A percentile compares a stretch with the other conserved stretches of the same genome.
These are phyloP conservation scores for Anastrepha obliqua DNA, from an alignment of 1,140 invertebrate genomes.

Conservation along the genomic window DNA sequence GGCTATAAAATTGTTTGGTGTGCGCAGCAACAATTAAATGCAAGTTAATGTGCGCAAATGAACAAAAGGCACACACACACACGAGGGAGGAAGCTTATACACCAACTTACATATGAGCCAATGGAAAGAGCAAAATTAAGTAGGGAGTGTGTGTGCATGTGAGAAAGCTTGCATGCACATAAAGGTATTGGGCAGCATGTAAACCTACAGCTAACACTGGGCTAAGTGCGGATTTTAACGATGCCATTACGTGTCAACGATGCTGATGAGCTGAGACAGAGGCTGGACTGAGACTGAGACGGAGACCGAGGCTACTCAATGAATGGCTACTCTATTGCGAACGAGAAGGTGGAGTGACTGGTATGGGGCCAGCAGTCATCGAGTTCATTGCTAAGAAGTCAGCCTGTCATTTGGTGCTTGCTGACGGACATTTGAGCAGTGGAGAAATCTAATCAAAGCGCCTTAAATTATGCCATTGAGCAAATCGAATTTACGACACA, in stretches of 20 bases:
- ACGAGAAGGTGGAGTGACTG: constrained; percentile 63
- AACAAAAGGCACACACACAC: not conserved
- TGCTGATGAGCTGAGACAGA: constrained; percentile 72
- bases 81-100: not conserved
- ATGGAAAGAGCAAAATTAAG: too few species aligned
- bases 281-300: constrained; percentile 56
- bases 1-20: constrained; percentile 68
- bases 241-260: constrained; percentile 73
- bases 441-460: constrained; percentile 60
- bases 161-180: too few species aligned
- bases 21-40: constrained; percentile 68
- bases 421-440: constrained; percentile 34
- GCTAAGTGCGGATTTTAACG: constrained; percentile 67
- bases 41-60: constrained; percentile 65
- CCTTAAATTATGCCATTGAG: constrained; percentile 69
- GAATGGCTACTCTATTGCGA: constrained; percentile 16
- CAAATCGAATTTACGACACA: constrained; percentile 73
- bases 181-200: not conserved
- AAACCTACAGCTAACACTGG: not conserved
- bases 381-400: not conserved
- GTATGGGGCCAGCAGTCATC: constrained; percentile 58
- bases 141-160: not conserved
- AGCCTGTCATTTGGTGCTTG: not conserved
- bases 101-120: constrained; percentile 29
- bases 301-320: constrained; percentile 22